Evolutionary conservation across 2,113 vertebrate species (phyloP).

Genomic region (Apodemus speciosus): DNA sequence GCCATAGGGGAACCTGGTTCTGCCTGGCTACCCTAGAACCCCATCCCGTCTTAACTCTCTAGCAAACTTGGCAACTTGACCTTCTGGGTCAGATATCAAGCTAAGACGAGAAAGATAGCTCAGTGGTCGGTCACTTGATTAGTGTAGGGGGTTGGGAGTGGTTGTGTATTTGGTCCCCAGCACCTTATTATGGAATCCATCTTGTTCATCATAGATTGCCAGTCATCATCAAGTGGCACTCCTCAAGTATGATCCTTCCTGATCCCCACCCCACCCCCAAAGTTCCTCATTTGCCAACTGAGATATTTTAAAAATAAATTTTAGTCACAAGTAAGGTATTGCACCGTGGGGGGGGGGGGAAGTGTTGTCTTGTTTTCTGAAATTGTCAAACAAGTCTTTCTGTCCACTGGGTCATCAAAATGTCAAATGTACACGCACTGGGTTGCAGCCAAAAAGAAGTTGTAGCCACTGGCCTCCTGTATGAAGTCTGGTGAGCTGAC

Average conservation of each 20-base stretch:
- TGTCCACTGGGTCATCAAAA: not conserved
- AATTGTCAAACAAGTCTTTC: not conserved
- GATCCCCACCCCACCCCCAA: fast-evolving
- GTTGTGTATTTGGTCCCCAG: not conserved
- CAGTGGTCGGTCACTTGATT: not conserved
- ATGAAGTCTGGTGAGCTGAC: not conserved
- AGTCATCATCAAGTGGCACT: not conserved
- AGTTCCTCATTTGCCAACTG: not conserved
- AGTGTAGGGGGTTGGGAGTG: no score
- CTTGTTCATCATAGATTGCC: not conserved
- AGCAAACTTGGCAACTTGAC: not conserved
- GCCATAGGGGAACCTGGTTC: not conserved
- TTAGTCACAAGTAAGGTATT: not conserved
- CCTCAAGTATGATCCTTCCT: not conserved
- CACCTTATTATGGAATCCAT: not conserved
- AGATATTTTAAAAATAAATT: not conserved
- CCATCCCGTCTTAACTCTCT: not conserved
- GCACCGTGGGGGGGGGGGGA: no score
- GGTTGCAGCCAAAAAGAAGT: not conserved
- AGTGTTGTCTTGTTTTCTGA: not conserved
- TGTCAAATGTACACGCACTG: not conserved
- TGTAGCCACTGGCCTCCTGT: not conserved
- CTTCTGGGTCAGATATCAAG: not conserved
- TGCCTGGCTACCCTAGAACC: not conserved
- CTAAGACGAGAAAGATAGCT: not conserved